Percentiles rank a stretch among this genome's conserved stretches.
Evolutionary conservation across 2,113 vertebrate genomes (phyloP).

Genomic region (Panurus biarmicus): DNA sequence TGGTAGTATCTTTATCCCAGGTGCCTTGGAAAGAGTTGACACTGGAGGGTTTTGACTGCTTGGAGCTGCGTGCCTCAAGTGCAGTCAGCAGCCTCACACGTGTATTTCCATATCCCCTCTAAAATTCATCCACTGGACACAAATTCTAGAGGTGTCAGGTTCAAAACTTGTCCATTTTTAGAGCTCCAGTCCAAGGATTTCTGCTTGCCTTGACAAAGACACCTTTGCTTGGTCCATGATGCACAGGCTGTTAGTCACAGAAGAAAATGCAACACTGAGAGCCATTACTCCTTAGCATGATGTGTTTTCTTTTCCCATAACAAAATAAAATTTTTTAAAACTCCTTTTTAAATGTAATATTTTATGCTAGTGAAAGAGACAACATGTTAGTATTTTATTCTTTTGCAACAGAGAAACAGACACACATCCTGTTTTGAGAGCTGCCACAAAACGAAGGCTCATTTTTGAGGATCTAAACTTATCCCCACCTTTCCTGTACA

Average conservation of each 20-base stretch:
- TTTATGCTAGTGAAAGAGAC: not conserved
- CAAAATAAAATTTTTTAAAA: not conserved
- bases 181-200: not conserved
- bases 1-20: rapidly evolving
- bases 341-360: not conserved
- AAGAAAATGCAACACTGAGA: not conserved
- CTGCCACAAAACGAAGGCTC: not conserved
- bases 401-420: not conserved
- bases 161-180: not conserved
- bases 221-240: not conserved
- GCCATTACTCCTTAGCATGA: not conserved
- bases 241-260: not conserved
- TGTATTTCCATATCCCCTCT: not conserved
- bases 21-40: not conserved
- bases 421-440: not conserved
- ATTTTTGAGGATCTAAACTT: not conserved
- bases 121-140: not conserved
- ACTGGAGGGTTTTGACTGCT: not conserved
- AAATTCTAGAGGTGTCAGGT: not conserved
- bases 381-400: not conserved
- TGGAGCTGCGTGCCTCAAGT: rapidly evolving
- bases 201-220: not conserved
- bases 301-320: not conserved
- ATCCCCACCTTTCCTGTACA: not conserved
- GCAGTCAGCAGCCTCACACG: not conserved